Conservation (phyloP, 2,888 invertebrate species). For the Andrena bicolor region DNA sequence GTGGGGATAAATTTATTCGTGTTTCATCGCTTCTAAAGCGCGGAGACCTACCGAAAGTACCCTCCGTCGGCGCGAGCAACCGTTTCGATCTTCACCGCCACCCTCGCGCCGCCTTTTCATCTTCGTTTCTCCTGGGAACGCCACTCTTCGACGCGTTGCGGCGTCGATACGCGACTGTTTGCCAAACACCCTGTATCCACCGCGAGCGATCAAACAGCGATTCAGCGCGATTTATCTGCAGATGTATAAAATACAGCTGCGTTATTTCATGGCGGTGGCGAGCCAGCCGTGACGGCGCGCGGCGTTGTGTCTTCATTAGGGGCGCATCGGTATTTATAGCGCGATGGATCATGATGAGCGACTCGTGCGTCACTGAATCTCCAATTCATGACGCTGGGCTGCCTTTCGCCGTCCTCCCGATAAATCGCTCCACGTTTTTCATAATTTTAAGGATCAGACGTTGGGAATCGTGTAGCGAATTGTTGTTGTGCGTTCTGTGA, state of each 20-base stretch:
- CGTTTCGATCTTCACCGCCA: neutral
- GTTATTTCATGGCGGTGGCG: neutral
- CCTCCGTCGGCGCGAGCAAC: slow-evolving; percentile 8
- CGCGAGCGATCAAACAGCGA: neutral
- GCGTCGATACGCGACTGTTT: slow-evolving; percentile 1
- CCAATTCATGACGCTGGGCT: neutral
- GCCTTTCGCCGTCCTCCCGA: neutral
- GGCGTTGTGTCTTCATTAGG: slow-evolving; percentile 11
- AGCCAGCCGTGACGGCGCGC: slow-evolving; percentile 2
- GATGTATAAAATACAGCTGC: neutral
- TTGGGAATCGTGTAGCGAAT: too few species aligned
- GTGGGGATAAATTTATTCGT: slow-evolving; percentile 55
- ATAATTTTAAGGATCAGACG: neutral
- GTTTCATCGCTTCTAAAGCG: slow-evolving; percentile 39
- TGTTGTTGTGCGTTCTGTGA: too few species aligned
- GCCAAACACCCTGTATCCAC: neutral
- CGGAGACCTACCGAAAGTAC: slow-evolving; percentile 29
- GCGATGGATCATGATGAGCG: slow-evolving; percentile 11
- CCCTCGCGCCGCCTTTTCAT: slow-evolving; percentile 5
- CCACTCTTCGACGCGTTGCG: neutral
- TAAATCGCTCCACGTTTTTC: neutral
- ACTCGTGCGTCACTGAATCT: neutral
- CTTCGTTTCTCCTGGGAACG: slow-evolving; percentile 4
- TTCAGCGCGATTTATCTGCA: neutral
- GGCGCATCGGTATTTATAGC: slow-evolving; percentile 32